Evolutionary conservation across 2,888 invertebrate species (phyloP).

Genomic region (Craniophora ligustri): DNA sequence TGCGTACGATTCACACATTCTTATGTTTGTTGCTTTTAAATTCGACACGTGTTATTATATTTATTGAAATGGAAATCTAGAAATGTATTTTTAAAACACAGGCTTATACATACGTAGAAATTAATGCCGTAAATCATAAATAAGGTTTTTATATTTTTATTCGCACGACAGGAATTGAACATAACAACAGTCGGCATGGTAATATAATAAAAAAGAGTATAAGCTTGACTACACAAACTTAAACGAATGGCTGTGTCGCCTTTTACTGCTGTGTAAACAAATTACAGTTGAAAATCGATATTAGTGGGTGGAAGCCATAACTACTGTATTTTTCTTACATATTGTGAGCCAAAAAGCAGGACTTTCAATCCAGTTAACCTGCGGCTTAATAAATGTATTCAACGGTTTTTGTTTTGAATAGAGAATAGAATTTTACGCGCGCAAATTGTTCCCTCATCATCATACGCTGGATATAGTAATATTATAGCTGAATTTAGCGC

Average conservation of each 20-base stretch:
- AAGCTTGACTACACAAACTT: not conserved
- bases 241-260: constrained; percentile 9
- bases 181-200: not conserved
- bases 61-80: too few species aligned
- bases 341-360: constrained; percentile 1
- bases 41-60: too few species aligned
- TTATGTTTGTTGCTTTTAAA: too few species aligned
- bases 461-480: not conserved
- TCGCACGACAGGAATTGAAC: not conserved
- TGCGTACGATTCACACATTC: too few species aligned
- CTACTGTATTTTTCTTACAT: constrained; percentile 17
- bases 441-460: not conserved
- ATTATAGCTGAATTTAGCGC: too few species aligned
- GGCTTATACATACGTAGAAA: too few species aligned
- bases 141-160: not conserved
- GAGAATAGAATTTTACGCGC: constrained; percentile 2
- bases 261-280: constrained; percentile 38
- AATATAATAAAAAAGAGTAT: constrained; percentile 1
- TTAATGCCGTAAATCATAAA: too few species aligned
- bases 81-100: too few species aligned
- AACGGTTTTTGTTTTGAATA: not conserved
- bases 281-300: constrained; percentile 40
- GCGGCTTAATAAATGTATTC: too few species aligned
- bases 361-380: not conserved
- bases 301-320: constrained; percentile 15